phyloP scores from a whole-genome alignment of 2,113 vertebrate species.

The Nematolebias whitei region DNA sequence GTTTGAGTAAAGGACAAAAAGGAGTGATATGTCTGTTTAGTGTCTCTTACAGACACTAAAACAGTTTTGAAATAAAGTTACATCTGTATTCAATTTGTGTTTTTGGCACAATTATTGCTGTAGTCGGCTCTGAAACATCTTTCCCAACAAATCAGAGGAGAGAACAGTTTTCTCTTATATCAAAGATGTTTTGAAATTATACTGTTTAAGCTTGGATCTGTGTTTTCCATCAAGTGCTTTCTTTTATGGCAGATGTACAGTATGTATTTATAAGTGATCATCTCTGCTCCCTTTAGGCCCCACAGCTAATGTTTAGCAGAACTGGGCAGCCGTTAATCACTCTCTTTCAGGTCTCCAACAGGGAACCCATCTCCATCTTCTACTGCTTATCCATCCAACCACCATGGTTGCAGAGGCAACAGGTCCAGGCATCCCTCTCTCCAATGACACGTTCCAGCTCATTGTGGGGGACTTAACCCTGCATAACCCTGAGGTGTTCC shows the following conservation, averaged over 20 bases:
- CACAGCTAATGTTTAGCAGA: conserved; percentile 78
- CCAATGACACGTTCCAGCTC: too few species aligned
- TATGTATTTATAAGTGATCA: conserved; percentile 33
- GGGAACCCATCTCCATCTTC: too few species aligned
- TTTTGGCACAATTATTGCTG: conserved; percentile 36
- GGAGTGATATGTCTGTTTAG: conserved; percentile 44
- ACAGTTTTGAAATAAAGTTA: conserved; percentile 33
- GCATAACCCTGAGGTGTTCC: too few species aligned
- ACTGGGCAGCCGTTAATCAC: too few species aligned
- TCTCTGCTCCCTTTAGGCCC: conserved; percentile 77
- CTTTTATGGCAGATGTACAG: conserved; percentile 39
- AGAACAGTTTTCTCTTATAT: conserved; percentile 1
- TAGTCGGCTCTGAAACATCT: conserved; percentile 24
- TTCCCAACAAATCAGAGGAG: conserved; percentile 17
- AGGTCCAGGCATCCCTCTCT: too few species aligned
- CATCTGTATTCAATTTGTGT: conserved; percentile 49
- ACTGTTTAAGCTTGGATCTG: not conserved
- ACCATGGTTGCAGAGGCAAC: too few species aligned
- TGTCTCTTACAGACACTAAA: conserved; percentile 24
- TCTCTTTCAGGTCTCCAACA: too few species aligned
- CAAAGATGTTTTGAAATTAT: not conserved
- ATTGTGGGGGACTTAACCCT: too few species aligned
- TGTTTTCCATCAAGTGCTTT: conserved; percentile 12
- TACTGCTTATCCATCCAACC: too few species aligned
- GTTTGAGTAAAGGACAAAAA: conserved; percentile 30